These are phyloP conservation scores for Leptocoma aspasia DNA, from an alignment of 2,113 vertebrate species.

Conservation along the genomic window DNA sequence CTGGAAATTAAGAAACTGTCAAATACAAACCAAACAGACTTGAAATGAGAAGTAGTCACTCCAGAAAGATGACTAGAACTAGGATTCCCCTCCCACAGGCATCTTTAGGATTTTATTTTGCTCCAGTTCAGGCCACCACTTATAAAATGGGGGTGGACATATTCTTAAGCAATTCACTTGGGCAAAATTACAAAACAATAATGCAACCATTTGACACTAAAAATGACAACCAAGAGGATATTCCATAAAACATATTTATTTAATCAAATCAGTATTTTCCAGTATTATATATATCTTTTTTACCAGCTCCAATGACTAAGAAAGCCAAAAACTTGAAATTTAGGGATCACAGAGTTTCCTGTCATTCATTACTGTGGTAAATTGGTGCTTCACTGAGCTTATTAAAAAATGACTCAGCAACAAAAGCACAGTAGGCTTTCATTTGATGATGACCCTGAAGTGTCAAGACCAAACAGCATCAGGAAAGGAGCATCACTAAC, in stretches of 20 bases:
- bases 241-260: neutral
- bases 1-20: neutral
- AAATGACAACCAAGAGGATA: neutral
- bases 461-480: neutral
- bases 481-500: neutral
- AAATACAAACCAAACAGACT: neutral
- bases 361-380: neutral
- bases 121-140: neutral
- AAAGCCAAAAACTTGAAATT: neutral
- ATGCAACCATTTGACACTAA: neutral
- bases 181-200: neutral
- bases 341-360: neutral
- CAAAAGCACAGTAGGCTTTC: neutral
- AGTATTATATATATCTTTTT: neutral
- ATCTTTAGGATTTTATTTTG: neutral
- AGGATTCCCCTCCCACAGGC: neutral
- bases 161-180: neutral
- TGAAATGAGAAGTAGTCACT: neutral
- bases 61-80: neutral
- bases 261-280: neutral
- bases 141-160: fast-evolving
- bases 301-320: neutral
- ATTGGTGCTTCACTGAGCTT: neutral
- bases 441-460: neutral
- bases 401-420: neutral